Conservation (phyloP, 1,140 invertebrate genomes). For the Dinoponera quadriceps region DNA sequence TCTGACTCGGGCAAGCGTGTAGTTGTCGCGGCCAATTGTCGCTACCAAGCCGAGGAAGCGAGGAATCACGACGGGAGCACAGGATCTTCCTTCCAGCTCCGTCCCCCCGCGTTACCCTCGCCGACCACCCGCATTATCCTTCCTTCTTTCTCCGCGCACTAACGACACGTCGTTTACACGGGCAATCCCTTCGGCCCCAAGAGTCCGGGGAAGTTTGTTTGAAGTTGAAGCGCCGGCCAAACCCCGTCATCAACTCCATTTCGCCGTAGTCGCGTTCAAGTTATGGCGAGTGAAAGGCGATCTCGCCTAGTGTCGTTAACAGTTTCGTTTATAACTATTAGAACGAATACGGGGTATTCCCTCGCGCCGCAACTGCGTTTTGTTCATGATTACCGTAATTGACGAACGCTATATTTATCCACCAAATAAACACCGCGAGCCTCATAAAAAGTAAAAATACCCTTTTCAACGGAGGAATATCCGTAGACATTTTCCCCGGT, state of each 20-base stretch:
- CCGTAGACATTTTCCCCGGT: too few relatives aligned
- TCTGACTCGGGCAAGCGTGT: slow-evolving; percentile 44
- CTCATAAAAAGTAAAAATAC: too few relatives aligned
- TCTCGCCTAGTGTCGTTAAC: neutral
- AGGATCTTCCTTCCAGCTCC: slow-evolving; percentile 10
- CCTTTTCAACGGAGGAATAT: too few relatives aligned
- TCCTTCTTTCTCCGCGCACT: slow-evolving; percentile 62
- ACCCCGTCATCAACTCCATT: slow-evolving; percentile 64
- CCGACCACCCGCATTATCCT: slow-evolving; percentile 36
- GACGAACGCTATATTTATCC: neutral
- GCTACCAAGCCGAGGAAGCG: slow-evolving; percentile 24
- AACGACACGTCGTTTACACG: slow-evolving; percentile 79
- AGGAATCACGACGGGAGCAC: neutral
- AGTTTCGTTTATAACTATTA: neutral
- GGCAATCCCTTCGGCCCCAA: slow-evolving; percentile 71
- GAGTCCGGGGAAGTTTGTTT: slow-evolving; percentile 75
- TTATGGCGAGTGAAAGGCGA: slow-evolving; percentile 5
- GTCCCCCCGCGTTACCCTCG: slow-evolving; percentile 27
- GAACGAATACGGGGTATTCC: neutral
- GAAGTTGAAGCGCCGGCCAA: slow-evolving; percentile 72
- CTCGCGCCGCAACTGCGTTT: neutral
- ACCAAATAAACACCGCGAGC: neutral
- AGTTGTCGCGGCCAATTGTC: slow-evolving; percentile 66
- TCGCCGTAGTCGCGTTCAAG: slow-evolving; percentile 13
- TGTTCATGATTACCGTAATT: neutral